Evolutionary conservation across 2,113 vertebrate species (phyloP), one percentile per base, ranked within the genome.

Genomic region (Synchiropus splendidus): DNA sequence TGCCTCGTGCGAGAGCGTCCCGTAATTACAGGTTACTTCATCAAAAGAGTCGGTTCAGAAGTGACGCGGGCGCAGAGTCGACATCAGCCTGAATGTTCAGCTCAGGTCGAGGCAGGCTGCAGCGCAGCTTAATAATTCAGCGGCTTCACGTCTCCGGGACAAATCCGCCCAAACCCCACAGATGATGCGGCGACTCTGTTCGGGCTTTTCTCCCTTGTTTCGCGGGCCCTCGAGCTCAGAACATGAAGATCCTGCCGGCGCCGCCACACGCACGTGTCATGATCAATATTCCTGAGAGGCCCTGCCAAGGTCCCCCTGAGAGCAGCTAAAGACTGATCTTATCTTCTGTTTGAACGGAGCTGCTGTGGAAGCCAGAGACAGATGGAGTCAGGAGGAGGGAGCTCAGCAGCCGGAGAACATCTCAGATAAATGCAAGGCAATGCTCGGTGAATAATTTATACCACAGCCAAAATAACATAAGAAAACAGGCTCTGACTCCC

Each of bases 401-500:
- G 59, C 64, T 71, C 57, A 33, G 68, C 64, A 68, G 46, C 48
- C 58, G 15, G 60, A 54, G 64, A 65, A 60, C 72, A 58, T 78
- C 18, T 13, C 43, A 72, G 72, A 79, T 74, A 74, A 81, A 82
- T 69, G 72, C 41, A 54, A 49, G 52, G 58, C 46, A 48, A 60
- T 55, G 64, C 69, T 49, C 55, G 31, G 42, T 83, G 76, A 83
- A 85, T 83, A 79, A 83, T 85, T 85, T 75, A 83, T 57, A 63
- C 45, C 46, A n/a, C 21, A 8, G 48, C 62, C 62, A 52, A 77
- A 80, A 79, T 79, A 79, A 72, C 78, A 72, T 75, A 64, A 40
- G 57, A 70, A 77, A 73, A 62, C 67, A 77, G 71, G 55, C 43
- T 54, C 58, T 67, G 60, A 71, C 76, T 61, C 67, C 44, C 65